Evolutionary conservation across 2,113 vertebrate genomes (phyloP), one percentile per base, ranked within the genome.

Genomic region (Pristiophorus japonicus): DNA sequence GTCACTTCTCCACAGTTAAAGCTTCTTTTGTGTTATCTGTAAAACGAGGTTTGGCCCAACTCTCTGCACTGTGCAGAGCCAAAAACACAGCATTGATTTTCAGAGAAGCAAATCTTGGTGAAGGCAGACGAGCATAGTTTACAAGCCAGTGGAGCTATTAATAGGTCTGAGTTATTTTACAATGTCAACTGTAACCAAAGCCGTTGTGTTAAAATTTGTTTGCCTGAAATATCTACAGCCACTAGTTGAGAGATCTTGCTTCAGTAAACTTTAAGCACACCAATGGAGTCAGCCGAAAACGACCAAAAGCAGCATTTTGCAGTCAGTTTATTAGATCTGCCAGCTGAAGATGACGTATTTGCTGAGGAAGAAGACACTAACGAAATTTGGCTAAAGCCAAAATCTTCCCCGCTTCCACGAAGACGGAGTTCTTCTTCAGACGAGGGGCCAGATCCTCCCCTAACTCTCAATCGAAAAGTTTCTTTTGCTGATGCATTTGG

Each of bases 401-500:
- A 96, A 95, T 98, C 97, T 75, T 98, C 97, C 66, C 97, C 97
- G 30, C 97, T 97, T 16, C 97, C 97, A 14, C 97, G 97, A 95
- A 97, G 98, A 96, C 95, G 96, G 70, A 97, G 96, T 96, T 98
- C 98, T 96, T 98, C 97, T 96, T 98, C 97, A n/a, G 98, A 99
- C 95, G 97, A 97, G 4, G 98, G 98, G 94, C 70, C 97, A 73
- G 98, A 98, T 6, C 95, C 96, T 0, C 97, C 98, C 6, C 84
- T 96, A 16, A 97, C 96, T 24, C 95, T 97, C 1, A 84, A 97
- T 95, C 98, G 99, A 96, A 99, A 98, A 97, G 99, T 99, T 97
- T 99, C 99, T 0, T 99, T 99, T 95, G 99, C 99, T 18, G 99
- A 99, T 96, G 98, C 98, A 0, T 99, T 99, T 96, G 99, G 99